Evolutionary conservation across 2,113 vertebrate genomes (phyloP).

Genomic region (Thoracochromis brauschi): DNA sequence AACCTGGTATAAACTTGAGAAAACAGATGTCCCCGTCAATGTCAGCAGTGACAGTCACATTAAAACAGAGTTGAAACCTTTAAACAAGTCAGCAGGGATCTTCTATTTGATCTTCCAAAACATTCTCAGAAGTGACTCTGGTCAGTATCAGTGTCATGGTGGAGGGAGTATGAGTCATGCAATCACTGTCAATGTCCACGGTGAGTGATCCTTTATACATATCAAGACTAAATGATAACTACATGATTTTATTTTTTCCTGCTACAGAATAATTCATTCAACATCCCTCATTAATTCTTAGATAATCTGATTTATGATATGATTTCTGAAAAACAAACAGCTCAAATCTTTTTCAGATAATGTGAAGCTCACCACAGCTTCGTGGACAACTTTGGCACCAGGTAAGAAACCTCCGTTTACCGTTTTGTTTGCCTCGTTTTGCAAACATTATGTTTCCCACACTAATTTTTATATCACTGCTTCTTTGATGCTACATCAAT

Average conservation of each 20-base stretch:
- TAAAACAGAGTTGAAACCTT: not conserved
- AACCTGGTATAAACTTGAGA: constrained; percentile 28
- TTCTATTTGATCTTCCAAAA: constrained; percentile 6
- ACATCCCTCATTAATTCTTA: not conserved
- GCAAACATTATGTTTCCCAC: not conserved
- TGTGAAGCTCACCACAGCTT: not conserved
- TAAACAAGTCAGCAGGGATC: accelerated
- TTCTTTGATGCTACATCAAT: not conserved
- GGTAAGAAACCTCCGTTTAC: not conserved
- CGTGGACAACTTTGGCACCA: not conserved
- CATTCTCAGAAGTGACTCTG: constrained; percentile 3
- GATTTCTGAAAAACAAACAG: not conserved
- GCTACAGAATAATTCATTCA: not conserved
- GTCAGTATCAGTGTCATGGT: constrained; percentile 33
- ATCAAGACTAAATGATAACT: not conserved
- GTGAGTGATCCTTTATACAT: constrained; percentile 12
- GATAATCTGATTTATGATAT: not conserved
- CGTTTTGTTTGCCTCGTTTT: accelerated
- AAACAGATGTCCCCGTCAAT: not conserved
- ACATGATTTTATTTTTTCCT: not conserved
- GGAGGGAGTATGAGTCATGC: not conserved
- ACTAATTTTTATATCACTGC: not conserved
- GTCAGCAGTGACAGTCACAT: not conserved
- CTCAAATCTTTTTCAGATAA: not conserved
- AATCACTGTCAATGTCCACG: constrained; percentile 20